Base-by-base conservation (phyloP, 1,140 invertebrate species). In the Brachionus sp. region DNA sequence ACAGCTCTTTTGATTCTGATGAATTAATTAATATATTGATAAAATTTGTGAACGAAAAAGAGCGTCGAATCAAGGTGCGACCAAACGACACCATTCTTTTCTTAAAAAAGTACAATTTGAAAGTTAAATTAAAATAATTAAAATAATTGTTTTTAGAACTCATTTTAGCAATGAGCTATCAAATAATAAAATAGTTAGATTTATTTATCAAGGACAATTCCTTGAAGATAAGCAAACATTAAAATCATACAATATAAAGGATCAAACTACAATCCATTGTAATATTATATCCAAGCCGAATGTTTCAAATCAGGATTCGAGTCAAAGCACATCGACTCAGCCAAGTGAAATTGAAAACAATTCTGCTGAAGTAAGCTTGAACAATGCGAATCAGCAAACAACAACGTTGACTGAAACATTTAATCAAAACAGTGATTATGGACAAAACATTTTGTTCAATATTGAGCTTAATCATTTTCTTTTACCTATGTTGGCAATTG, bases 181-280 rank as follows among this genome's bases (percentile, higher is more conserved):
- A 23, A 82, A 44, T 35, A 82, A 82, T 39, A 82, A 82, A 68
- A 82, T 82, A 50, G 57, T 82, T 35, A 33, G 80, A 23, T 82
- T 82, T 70, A 82, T 82, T 10, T 82, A 82, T 70, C 80, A 82
- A 68, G 80, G 80, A 16, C 80, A 66, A 68, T 66, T 66, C 12
- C 39, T 82, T 23, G 35, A 57, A 33, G 80, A 82, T 53, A 66
- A 39, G 5, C 13, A 82, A 25, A 82, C 80, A 16, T 13, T 82
- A 16, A 50, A 53, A 66, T 46, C 37, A 7, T 82, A 82, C 50
- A 82, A 82, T 10, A 82, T 82, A 2, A 50, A 57, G 39, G 80
- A 82, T 37, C 39, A 82, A 42, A 82, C 62, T 3, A 68, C 57
- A 46, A 82, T 82, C n/a, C 80, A 82, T 37, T 82, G 80, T 70